Evolutionary conservation across 1,140 invertebrate genomes (phyloP), one percentile per base, ranked within the genome.

Genomic region (Anoplophora glabripennis): DNA sequence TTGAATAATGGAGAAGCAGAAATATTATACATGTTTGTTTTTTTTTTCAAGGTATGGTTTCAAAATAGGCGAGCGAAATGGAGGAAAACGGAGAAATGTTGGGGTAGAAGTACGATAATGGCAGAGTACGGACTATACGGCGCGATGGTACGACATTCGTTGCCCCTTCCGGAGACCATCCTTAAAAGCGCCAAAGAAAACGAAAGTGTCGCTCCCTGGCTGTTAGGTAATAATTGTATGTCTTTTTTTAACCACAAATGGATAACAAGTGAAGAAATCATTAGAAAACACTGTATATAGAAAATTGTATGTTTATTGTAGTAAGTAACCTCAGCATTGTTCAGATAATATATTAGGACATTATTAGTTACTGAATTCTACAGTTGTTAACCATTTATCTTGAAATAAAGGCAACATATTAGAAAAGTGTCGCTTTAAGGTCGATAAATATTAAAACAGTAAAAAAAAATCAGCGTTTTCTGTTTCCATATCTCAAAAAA

Each of bases 21-120:
- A n/a, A 14, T 40, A 9, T 37, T 37, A 37, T 37, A n/a, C 14
- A 40, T 40, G 4, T 56, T 47, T 47, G 10, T 14, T 34, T 9
- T 64, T 56, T 60, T 65, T 14, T 79, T 80, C 17, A 81, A 98
- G 96, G 96, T 99, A 0, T 99, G 96, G 96, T 99, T 98, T 78
- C 94, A 99, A 81, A 99, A 99, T 76, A 84, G 96, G 18, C 83
- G 96, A 56, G 96, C 96, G 64, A 99, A 99, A 77, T 99, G 96
- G 96, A 87, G 96, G 53, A 99, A 99, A 77, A 99, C 96, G 14
- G 96, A 99, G 79, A 99, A 99, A 78, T 98, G 94, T 70, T 99
- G 96, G 96, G 97, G 96, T 7, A 86, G 96, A 66, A 95, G 92
- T 75, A 99, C 95, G 63, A 99, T 98, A 76, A 99, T 99, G 96